phyloP scores from a whole-genome alignment of 2,888 invertebrate species.

The Calameuta idolon region DNA sequence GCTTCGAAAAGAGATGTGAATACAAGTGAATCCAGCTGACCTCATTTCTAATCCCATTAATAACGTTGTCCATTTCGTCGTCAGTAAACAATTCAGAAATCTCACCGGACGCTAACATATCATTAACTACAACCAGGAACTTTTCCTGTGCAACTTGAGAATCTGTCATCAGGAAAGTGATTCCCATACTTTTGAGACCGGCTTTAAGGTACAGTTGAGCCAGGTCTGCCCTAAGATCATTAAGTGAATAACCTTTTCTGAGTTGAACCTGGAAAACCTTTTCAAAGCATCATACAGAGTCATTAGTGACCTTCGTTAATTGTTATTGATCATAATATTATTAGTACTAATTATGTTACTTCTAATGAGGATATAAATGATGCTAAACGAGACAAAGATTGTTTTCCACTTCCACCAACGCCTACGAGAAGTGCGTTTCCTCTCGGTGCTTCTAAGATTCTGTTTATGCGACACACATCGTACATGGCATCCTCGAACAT shows the following conservation, averaged over 20 bases:
- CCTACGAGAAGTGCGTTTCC: slow-evolving; percentile 94
- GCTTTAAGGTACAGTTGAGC: slow-evolving; percentile 86
- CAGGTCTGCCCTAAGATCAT: slow-evolving; percentile 81
- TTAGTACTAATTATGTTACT: slow-evolving; percentile 38
- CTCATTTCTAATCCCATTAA: slow-evolving; percentile 81
- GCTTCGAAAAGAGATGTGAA: too few relatives aligned
- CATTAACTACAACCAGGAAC: slow-evolving; percentile 92
- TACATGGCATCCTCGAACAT: slow-evolving; percentile 96
- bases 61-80: slow-evolving; percentile 90
- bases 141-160: slow-evolving; percentile 92
- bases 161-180: slow-evolving; percentile 93
- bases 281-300: background rate
- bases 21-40: slow-evolving; percentile 58
- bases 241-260: slow-evolving; percentile 87
- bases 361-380: slow-evolving; percentile 92
- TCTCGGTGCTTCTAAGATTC: slow-evolving; percentile 91
- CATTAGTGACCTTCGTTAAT: background rate
- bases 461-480: slow-evolving; percentile 91
- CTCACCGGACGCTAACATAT: slow-evolving; percentile 93
- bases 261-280: slow-evolving; percentile 91
- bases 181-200: slow-evolving; percentile 86
- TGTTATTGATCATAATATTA: background rate
- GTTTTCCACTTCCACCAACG: slow-evolving; percentile 96
- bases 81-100: slow-evolving; percentile 91
- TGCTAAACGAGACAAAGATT: slow-evolving; percentile 88